Percentiles rank a stretch among this genome's conserved stretches.
phyloP scores from a whole-genome alignment of 2,888 invertebrate genomes.

The Macrophya alboannulata region DNA sequence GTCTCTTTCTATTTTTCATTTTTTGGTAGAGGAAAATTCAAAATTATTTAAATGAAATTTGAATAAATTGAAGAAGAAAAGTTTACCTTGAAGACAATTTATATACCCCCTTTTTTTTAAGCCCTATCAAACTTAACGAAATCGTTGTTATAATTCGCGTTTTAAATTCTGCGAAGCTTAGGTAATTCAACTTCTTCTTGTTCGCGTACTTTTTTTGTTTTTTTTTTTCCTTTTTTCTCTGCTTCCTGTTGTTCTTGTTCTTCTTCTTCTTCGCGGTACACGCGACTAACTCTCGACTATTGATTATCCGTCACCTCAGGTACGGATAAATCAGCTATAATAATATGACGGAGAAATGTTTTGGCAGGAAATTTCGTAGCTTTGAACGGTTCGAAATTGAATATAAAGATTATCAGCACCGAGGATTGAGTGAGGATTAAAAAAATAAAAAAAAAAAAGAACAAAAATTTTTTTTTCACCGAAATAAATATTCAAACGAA shows the following conservation, averaged over 20 bases:
- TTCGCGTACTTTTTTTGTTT: not conserved
- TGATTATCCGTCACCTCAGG: conserved; percentile 15
- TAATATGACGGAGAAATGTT: conserved; percentile 17
- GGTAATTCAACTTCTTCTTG: not conserved
- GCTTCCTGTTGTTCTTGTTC: conserved; percentile 46
- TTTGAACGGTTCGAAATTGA: not conserved
- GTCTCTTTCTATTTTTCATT: not conserved
- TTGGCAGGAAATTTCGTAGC: conserved; percentile 7
- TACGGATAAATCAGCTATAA: not conserved
- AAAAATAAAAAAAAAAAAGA: not conserved
- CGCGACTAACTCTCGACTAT: conserved; percentile 31
- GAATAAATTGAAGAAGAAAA: not conserved
- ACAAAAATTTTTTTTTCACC: not conserved
- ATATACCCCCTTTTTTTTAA: not conserved
- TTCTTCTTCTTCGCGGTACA: conserved; percentile 55
- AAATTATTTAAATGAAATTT: not conserved
- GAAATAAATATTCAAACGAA: not conserved
- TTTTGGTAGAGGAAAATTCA: not conserved
- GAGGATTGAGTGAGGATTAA: not conserved
- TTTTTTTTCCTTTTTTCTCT: not conserved
- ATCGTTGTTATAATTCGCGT: not conserved
- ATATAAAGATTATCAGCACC: not conserved
- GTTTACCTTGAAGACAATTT: not conserved
- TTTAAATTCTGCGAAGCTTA: not conserved
- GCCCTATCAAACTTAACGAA: not conserved